Evolutionary conservation across 1,140 invertebrate genomes (phyloP).

Genomic region (Fopius arisanus): DNA sequence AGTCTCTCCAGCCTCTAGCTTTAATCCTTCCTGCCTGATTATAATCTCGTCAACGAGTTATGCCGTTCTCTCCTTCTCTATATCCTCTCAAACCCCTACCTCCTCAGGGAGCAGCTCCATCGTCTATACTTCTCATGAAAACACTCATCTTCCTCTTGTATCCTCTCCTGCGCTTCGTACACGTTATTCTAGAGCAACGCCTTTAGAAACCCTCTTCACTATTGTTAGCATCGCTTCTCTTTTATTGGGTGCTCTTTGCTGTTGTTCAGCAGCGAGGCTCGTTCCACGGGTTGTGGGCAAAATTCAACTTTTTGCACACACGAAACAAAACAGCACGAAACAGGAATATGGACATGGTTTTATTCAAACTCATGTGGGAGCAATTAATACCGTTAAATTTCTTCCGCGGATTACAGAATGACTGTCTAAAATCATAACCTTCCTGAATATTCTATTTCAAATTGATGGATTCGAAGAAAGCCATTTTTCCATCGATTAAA

Average conservation of each 20-base stretch:
- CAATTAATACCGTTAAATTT: too few species aligned
- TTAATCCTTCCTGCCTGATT: constrained; percentile 62
- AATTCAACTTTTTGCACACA: background rate
- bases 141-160: constrained; percentile 17
- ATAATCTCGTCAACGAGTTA: constrained; percentile 65
- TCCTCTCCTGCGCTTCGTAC: constrained; percentile 15
- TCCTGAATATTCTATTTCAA: too few species aligned
- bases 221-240: constrained; percentile 3
- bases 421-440: too few species aligned
- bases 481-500: too few species aligned
- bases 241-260: background rate
- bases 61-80: constrained; percentile 41
- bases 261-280: background rate
- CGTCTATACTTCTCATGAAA: constrained; percentile 11
- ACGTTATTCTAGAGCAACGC: constrained; percentile 13
- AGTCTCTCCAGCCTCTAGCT: constrained; percentile 44
- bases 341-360: too few species aligned
- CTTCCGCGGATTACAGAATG: too few species aligned
- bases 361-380: too few species aligned
- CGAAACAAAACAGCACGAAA: too few species aligned
- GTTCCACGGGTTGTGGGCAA: background rate
- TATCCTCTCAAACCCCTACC: constrained; percentile 2
- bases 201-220: constrained; percentile 6
- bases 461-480: too few species aligned
- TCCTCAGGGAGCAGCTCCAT: background rate